Base-by-base conservation (phyloP, 2,888 invertebrate genomes). In the Nomada ruficornis region DNA sequence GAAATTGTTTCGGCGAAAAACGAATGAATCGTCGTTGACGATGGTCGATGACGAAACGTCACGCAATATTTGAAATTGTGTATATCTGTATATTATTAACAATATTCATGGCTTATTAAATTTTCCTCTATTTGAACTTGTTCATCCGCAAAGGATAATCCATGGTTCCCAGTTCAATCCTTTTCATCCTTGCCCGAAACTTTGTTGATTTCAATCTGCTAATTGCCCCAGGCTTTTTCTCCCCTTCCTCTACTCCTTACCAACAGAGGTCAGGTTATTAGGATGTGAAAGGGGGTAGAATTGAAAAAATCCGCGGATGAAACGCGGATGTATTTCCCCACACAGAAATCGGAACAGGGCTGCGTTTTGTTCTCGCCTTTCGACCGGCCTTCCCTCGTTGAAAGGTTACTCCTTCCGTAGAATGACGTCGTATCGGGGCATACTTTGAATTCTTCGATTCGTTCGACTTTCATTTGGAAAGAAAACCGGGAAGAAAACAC, bases 161-260 rank as follows among this genome's bases (percentile, higher is more conserved):
- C 47, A 55, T 4, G 52, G 26, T 18, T 11, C 5, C n/a, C 44
- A 20, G 10, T 3, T 1, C 15, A 20, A 26, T n/a, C 42, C 50
- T 59, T 78, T 79, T 62, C 63, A 69, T 70, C 75, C 57, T 63
- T 64, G 42, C 52, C 42, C 65, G 59, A 77, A 60, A 82, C 78
- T 77, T 69, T 72, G 80, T 84, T 75, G 82, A 84, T 85, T 85
- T 85, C 82, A 86, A 86, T 87, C 75, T 78, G 69, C 80, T 87
- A 86, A 87, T 86, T 84, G 77, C 78, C 50, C 59, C 68, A 4
- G 29, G 57, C 26, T 57, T 76, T 77, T 57, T 67, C 57, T 52
- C 55, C 59, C 47, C 18, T 13, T 15, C 63, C 29, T 2, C 23
- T 42, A n/a, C 36, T 63, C 71, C 54, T 75, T 75, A 69, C 63